Percentiles rank a stretch among this genome's conserved stretches.
Conservation (phyloP, 2,888 invertebrate genomes). For the Carterocephalus palaemon region DNA sequence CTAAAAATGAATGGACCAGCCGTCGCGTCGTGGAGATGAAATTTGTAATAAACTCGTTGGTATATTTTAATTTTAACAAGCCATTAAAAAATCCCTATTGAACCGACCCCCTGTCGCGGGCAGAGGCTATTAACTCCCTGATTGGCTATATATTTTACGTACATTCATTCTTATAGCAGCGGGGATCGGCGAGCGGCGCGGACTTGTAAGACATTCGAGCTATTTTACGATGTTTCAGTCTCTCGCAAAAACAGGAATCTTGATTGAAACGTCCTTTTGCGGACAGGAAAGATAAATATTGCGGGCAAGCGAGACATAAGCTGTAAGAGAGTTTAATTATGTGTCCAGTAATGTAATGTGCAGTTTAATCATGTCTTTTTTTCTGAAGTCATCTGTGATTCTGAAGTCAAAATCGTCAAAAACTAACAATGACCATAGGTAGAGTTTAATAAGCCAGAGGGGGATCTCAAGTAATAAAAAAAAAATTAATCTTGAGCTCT, state of each 20-base stretch:
- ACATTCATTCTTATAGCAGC: slow-evolving; percentile 18
- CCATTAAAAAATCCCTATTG: slow-evolving; percentile 18
- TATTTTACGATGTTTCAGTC: not conserved
- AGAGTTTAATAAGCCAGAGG: no score
- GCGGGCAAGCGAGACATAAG: no score
- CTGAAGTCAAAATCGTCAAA: no score
- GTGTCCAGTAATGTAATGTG: not conserved
- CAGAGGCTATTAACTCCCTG: slow-evolving; percentile 23
- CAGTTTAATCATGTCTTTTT: no score
- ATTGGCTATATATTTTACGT: slow-evolving; percentile 18
- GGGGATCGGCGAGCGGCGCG: slow-evolving; percentile 2
- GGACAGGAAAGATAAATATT: not conserved
- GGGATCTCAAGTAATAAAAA: not conserved
- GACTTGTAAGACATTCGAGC: slow-evolving; percentile 2
- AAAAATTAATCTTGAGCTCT: not conserved
- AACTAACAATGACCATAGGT: no score
- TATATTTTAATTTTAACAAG: slow-evolving; percentile 25
- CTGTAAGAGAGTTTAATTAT: no score
- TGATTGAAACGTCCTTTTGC: not conserved
- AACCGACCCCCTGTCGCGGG: slow-evolving; percentile 18
- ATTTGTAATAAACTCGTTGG: slow-evolving; percentile 19
- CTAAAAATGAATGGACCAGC: not conserved
- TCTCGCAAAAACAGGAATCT: slow-evolving; percentile 11
- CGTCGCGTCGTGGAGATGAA: slow-evolving; percentile 7
- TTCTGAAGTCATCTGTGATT: no score